Evolutionary conservation across 1,140 invertebrate species (phyloP), one percentile per base, ranked within the genome.

Genomic region (Penaeus chinensis): DNA sequence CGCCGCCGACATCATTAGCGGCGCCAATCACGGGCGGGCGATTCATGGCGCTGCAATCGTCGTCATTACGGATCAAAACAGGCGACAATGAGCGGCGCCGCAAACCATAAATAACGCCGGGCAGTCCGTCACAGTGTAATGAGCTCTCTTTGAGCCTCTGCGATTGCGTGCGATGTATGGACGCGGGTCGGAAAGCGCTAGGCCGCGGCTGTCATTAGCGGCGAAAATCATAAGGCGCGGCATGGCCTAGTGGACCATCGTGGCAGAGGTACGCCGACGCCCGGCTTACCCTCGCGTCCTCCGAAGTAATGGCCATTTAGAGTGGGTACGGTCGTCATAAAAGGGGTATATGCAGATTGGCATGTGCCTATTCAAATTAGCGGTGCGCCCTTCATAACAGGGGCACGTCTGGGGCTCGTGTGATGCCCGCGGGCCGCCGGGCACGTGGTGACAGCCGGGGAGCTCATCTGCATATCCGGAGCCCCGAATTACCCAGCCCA

Each of bases 281-380:
- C 66, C 65, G 27, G 22, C 27, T 80, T 18, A 62, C 74, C 27
- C 85, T 10, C 74, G 47, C 47, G 60, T 19, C 27, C 63, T 66
- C 69, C 27, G 37, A 62, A 82, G 85, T 81, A 74, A 87, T 82
- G 85, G 85, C 85, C 85, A 87, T 87, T 87, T 87, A 87, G 80
- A 82, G 80, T 69, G 66, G 85, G 85, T 66, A 69, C 69, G 20
- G 85, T 79, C 54, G 63, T 82, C 85, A 87, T 87, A 87, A 87
- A 54, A 87, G 79, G 85, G 85, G 85, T 82, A 69, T 81, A 81
- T 81, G 78, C 66, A 81, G 85, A 87, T 87, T 87, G 85, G 85
- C 85, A 82, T 87, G 85, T 63, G 85, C 79, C 85, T 87, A 87
- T 87, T 87, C 85, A 87, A 87, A 87, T 87, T 87, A 87, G 85